A percentile compares a stretch with the other conserved stretches of the same genome.
phyloP scores from a whole-genome alignment of 1,140 invertebrate genomes.

The Lordiphosa clarofinis region DNA sequence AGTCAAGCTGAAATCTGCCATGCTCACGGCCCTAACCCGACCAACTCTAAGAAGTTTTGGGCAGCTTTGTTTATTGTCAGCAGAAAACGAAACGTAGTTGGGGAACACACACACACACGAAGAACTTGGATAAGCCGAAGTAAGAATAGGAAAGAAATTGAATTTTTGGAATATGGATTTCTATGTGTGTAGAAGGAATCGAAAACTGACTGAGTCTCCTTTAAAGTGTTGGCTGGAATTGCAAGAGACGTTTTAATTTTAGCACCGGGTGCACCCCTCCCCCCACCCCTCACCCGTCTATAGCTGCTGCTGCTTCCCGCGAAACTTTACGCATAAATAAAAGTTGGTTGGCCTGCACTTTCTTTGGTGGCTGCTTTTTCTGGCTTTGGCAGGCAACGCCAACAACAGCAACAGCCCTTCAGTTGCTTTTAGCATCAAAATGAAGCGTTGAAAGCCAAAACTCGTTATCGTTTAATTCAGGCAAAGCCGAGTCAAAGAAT shows the following conservation, averaged over 20 bases:
- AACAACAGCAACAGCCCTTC: constrained; percentile 26
- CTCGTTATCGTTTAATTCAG: constrained; percentile 74
- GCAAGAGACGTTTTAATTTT: constrained; percentile 42
- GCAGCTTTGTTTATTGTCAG: constrained; percentile 64
- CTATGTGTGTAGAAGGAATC: constrained; percentile 1
- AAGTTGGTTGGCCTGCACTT: constrained; percentile 25
- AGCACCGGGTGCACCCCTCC: neutral
- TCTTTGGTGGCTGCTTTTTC: constrained; percentile 20
- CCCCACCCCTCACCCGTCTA: neutral
- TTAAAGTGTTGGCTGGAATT: constrained; percentile 42
- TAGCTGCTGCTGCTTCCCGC: constrained; percentile 12
- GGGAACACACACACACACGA: constrained; percentile 20
- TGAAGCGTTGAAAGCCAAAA: constrained; percentile 63
- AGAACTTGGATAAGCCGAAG: constrained; percentile 37
- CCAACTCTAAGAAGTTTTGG: neutral
- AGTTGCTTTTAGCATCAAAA: constrained; percentile 49
- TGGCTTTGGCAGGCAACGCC: constrained; percentile 31
- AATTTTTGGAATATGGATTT: constrained; percentile 51
- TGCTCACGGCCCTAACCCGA: neutral
- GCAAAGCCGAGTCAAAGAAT: constrained; percentile 29
- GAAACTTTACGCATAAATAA: constrained; percentile 71
- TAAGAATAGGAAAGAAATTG: constrained; percentile 42
- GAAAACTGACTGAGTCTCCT: constrained; percentile 16
- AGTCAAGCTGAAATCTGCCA: constrained; percentile 21
- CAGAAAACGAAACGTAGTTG: constrained; percentile 32